Conservation (phyloP, 1,140 invertebrate genomes). For the Armadillidium nasatum region DNA sequence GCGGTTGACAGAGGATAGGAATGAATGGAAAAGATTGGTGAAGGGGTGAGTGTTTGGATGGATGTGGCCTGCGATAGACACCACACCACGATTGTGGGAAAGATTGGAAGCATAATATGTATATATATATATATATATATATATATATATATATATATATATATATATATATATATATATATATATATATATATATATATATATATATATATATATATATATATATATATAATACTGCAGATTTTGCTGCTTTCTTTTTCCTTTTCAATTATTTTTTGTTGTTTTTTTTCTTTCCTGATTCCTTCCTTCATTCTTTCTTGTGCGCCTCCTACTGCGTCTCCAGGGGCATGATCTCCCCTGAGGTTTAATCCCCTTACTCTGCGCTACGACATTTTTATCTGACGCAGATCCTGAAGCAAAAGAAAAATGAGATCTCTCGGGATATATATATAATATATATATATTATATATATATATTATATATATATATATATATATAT, state of each 20-base stretch:
- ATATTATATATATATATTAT: neutral
- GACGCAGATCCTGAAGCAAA: neutral
- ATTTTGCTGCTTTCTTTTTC: too few species aligned
- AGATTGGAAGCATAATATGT: too few species aligned
- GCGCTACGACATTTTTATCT: neutral
- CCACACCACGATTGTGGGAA: too few species aligned
- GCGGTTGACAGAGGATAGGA: too few species aligned
- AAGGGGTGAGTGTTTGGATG: too few species aligned
- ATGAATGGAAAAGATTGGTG: too few species aligned
- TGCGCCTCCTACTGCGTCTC: neutral
- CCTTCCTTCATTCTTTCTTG: neutral
- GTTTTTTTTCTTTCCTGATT: too few species aligned
- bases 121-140: neutral
- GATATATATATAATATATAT: neutral
- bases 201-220: neutral
- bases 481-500: too few species aligned
- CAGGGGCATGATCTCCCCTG: neutral
- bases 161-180: constrained; percentile 6
- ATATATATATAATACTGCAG: too few species aligned
- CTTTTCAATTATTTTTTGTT: too few species aligned
- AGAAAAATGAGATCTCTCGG: neutral
- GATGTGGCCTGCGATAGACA: too few species aligned
- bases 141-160: constrained; percentile 6
- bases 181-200: neutral
- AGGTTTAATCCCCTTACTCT: neutral